Evolutionary conservation across 2,113 vertebrate genomes (phyloP), one percentile per base, ranked within the genome.

Genomic region (Philantomba maxwellii): DNA sequence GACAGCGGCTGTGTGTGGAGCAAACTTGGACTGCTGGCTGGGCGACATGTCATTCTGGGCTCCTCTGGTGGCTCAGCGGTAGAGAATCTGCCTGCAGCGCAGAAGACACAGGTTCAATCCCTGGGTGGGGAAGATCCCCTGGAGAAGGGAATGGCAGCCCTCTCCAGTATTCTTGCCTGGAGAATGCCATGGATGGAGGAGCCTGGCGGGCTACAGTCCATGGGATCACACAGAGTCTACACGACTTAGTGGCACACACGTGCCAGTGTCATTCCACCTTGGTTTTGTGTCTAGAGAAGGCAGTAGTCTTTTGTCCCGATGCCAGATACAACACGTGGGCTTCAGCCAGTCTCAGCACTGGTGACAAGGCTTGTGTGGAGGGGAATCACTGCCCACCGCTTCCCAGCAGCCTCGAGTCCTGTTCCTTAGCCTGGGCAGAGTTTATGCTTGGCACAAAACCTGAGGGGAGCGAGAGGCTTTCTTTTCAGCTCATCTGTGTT

Each of bases 301-400:
- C 4, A 33, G 58, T 13, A 43, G 7, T 47, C 43, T 53, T 15
- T 7, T 60, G 26, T 43, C 55, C 51, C 6, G 11, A 16, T 53
- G 16, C 28, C 60, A 17, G 75, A 28, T n/a, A 45, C 39, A 66
- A 15, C 25, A 7, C 0, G 2, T 8, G 26, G 17, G 11, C 66
- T 15, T 36, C 21, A 23, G 23, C 51, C 7, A 1, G 2, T 70
- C 11, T 62, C 78, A 3, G 8, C 15, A 0, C 7, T 28, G 78
- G 88, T n/a, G 36, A 39, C 2, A 0, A 60, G 77, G 19, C 19
- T 1, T 0, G 3, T 16, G 14, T 28, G 39, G 16, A n/a, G 39
- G 30, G 55, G 16, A 19, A 19, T 13, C 47, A 10, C 51, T 11
- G 30, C 30, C 45, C 17, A 1, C 36, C 6, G 2, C 45, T 70